phyloP scores from a whole-genome alignment of 2,888 invertebrate species.

The Andrena minutula region DNA sequence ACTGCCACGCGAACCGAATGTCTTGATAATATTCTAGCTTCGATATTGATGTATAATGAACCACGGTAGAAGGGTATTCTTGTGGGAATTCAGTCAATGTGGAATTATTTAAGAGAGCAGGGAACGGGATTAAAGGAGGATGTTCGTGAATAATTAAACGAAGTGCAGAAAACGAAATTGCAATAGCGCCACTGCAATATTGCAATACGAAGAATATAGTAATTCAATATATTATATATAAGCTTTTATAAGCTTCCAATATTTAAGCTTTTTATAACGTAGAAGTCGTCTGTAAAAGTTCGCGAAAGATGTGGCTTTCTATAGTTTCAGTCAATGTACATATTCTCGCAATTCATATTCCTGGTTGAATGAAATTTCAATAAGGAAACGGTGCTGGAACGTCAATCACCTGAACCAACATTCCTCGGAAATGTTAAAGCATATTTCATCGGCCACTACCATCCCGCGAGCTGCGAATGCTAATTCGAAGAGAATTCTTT shows the following conservation, averaged over 20 bases:
- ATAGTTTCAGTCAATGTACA: too few relatives aligned
- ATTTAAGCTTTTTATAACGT: too few relatives aligned
- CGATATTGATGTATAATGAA: constrained; percentile 13
- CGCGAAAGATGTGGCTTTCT: too few relatives aligned
- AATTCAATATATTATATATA: too few relatives aligned
- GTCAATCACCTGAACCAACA: too few relatives aligned
- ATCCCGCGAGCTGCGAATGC: not conserved
- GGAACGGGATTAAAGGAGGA: not conserved
- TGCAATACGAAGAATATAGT: too few relatives aligned
- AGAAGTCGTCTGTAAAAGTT: too few relatives aligned
- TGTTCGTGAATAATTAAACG: not conserved
- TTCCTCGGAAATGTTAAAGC: not conserved
- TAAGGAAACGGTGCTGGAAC: not conserved
- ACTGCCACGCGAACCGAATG: constrained; percentile 13
- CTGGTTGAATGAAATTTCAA: not conserved
- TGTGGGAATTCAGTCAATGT: not conserved
- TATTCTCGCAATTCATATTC: not conserved
- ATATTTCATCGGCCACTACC: constrained; percentile 4
- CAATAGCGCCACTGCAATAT: not conserved
- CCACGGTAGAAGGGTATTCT: not conserved
- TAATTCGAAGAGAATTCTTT: constrained; percentile 18
- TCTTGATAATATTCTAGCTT: constrained; percentile 32
- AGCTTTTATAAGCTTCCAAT: too few relatives aligned
- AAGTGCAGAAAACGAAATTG: not conserved
- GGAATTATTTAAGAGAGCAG: constrained; percentile 1